Evolutionary conservation across 2,888 invertebrate genomes (phyloP), one percentile per base, ranked within the genome.

Genomic region (Tricholauxania praeusta): DNA sequence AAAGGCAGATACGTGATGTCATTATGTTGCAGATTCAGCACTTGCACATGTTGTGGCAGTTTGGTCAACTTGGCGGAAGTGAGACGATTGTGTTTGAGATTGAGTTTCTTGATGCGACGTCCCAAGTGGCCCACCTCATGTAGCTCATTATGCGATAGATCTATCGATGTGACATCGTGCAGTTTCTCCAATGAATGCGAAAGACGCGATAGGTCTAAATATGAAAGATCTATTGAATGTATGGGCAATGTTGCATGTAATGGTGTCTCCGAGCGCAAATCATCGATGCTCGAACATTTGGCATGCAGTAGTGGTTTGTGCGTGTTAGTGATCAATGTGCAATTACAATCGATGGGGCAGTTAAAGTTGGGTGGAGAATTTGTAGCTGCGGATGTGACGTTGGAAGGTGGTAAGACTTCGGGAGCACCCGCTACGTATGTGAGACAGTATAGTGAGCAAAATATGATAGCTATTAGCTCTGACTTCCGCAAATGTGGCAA

Each of bases 11-110:
- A 87, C 72, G 86, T 88, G 74, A 93, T 88, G 60, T 89, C 87
- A 83, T 93, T 93, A 80, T 90, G 89, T 71, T 91, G 90, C 83
- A 93, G 88, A 84, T 91, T 91, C 78, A 93, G 85, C 64, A 89
- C 89, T 80, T 90, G 91, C 79, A 93, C 85, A 81, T 91, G 90
- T 70, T 87, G 87, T 48, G 92, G 89, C 73, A 93, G 84, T 79
- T 89, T 88, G 39, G 87, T 82, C 19, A 90, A 78, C 67, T 91
- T 90, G 6, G 91, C 85, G 32, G 88, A 87, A 71, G 88, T 88
- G 76, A 93, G 88, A 72, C 88, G 89, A 81, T 93, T 93, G 78
- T 91, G 89, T 12, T 91, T 90, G 52, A 93, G 85, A 80, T 91
- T 90, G 14, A 90, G 89, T 67, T 91, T 86, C 82, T 91, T 90